Evolutionary conservation across 2,888 invertebrate species (phyloP).

Genomic region (Anodontia alba): DNA sequence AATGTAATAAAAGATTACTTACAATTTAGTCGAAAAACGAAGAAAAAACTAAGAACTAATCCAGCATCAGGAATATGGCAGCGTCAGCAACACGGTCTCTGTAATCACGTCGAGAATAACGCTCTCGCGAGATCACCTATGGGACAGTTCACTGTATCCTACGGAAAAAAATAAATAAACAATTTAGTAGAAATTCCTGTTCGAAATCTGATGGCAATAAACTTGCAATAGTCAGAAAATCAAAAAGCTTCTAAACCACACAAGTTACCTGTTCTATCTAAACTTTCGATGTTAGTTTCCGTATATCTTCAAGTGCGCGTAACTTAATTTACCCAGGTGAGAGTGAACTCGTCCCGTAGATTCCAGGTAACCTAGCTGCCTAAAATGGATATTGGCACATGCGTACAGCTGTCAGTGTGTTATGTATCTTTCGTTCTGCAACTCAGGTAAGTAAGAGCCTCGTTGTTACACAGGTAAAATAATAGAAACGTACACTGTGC

Average conservation of each 20-base stretch:
- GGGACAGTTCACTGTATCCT: constrained; percentile 6
- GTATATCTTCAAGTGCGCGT: not conserved
- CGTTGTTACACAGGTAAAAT: not conserved
- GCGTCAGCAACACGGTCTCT: constrained; percentile 54
- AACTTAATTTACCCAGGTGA: not conserved
- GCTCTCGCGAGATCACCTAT: constrained; percentile 45
- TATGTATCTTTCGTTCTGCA: constrained; percentile 11
- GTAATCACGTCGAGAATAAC: constrained; percentile 48
- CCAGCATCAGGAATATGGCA: constrained; percentile 57
- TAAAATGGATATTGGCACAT: constrained; percentile 62
- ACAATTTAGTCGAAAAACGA: constrained; percentile 58
- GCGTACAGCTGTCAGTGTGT: not conserved
- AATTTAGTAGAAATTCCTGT: not conserved
- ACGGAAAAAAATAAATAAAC: constrained; percentile 3
- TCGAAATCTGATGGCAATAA: not conserved
- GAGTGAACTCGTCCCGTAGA: constrained; percentile 39
- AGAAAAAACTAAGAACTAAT: constrained; percentile 56
- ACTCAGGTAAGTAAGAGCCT: constrained; percentile 8
- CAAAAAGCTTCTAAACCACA: not conserved
- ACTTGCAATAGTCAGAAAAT: not conserved
- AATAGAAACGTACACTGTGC: not conserved
- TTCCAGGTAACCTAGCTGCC: constrained; percentile 49
- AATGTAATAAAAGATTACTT: constrained; percentile 26
- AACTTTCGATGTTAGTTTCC: not conserved
- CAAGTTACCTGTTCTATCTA: constrained; percentile 2